phyloP scores from a whole-genome alignment of 2,797 vertebrate species.

The Threskiornis aethiopicus region DNA sequence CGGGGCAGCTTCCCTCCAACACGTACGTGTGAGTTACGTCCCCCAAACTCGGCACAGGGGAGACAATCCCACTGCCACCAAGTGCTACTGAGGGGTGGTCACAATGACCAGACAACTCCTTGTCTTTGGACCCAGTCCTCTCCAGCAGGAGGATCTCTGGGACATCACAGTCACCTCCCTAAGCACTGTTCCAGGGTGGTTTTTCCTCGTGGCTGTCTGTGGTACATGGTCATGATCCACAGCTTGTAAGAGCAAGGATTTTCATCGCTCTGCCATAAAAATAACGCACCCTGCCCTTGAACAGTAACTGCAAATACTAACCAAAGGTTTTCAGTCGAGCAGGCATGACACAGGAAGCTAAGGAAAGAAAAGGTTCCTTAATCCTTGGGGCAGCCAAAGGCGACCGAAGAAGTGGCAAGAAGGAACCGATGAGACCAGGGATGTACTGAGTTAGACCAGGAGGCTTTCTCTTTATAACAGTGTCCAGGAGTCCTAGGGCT shows the following conservation, averaged over 20 bases:
- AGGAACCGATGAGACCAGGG: slow-evolving; percentile 83
- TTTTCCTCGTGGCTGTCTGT: background rate
- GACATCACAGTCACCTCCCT: background rate
- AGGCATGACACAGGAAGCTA: slow-evolving; percentile 88
- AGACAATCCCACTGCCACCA: background rate
- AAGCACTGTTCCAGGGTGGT: background rate
- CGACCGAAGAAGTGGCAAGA: slow-evolving; percentile 89
- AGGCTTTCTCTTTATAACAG: slow-evolving; percentile 81
- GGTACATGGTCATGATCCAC: background rate
- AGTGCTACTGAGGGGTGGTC: background rate
- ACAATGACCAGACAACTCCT: background rate
- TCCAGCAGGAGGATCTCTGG: background rate
- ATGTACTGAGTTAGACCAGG: slow-evolving; percentile 87
- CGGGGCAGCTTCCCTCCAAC: background rate
- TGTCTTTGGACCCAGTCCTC: background rate
- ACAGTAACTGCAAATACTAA: slow-evolving; percentile 57
- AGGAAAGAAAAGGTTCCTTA: slow-evolving; percentile 83
- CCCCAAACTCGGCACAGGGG: background rate
- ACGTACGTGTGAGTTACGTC: background rate
- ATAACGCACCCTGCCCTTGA: background rate
- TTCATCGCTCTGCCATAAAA: background rate
- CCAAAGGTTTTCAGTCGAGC: slow-evolving; percentile 84
- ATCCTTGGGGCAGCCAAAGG: slow-evolving; percentile 90
- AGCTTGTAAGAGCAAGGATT: background rate
- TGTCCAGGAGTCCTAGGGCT: slow-evolving; percentile 83